Evolutionary conservation across 2,797 vertebrate genomes (phyloP).

Genomic region (Simalia tracyae): DNA sequence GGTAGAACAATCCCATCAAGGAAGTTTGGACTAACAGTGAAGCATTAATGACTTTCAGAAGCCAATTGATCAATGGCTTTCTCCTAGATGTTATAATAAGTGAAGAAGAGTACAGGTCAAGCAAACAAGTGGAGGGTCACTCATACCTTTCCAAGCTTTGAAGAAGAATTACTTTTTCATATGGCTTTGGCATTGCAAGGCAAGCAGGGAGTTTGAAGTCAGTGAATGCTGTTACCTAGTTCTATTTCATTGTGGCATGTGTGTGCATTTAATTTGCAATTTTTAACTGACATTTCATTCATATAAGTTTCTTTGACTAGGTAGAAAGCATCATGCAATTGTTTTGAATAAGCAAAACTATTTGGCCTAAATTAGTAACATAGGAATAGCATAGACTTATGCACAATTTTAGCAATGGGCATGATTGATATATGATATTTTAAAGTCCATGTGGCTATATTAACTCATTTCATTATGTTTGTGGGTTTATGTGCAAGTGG

Average conservation of each 20-base stretch:
- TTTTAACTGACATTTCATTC: neutral
- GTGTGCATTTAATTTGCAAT: neutral
- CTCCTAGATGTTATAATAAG: neutral
- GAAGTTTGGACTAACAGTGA: neutral
- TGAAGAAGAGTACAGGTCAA: neutral
- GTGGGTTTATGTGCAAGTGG: slow-evolving; percentile 6
- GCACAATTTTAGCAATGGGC: neutral
- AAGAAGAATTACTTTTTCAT: neutral
- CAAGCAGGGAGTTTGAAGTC: neutral
- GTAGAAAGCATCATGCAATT: neutral
- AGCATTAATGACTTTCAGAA: neutral
- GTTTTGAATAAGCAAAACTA: slow-evolving; percentile 21
- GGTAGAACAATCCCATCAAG: neutral
- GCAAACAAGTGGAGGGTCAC: neutral
- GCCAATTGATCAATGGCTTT: neutral
- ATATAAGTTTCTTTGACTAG: neutral
- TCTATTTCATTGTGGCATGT: neutral
- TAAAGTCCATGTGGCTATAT: neutral
- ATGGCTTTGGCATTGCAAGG: neutral
- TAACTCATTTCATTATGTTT: neutral
- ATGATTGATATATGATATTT: neutral
- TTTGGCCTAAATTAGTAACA: slow-evolving; percentile 46
- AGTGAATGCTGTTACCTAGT: neutral
- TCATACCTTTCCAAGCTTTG: neutral
- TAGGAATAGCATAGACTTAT: slow-evolving; percentile 9